A percentile compares a stretch with the other conserved stretches of the same genome.
Evolutionary conservation across 2,113 vertebrate genomes (phyloP).

Genomic region (Xyliphius kryptos): DNA sequence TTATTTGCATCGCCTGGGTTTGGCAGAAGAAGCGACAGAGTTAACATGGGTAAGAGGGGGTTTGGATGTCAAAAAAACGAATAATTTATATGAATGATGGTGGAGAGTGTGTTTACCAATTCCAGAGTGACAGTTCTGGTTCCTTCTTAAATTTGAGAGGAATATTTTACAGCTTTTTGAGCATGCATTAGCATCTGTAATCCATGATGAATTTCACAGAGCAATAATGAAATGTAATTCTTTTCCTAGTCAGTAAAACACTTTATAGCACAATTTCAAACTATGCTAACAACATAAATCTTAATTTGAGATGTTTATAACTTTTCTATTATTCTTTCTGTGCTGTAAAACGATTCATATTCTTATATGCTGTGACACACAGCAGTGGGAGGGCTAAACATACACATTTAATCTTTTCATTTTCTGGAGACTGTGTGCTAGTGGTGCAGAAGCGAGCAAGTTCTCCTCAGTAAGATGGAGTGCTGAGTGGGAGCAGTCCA

Average conservation of each 20-base stretch:
- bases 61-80: conserved; percentile 37
- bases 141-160: conserved; percentile 18
- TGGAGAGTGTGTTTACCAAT: conserved; percentile 28
- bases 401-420: conserved; percentile 31
- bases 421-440: conserved; percentile 19
- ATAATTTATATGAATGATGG: conserved; percentile 41
- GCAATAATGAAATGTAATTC: conserved; percentile 6
- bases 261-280: conserved; percentile 4
- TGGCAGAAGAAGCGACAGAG: conserved; percentile 29
- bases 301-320: not conserved
- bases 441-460: conserved; percentile 12
- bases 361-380: conserved; percentile 29
- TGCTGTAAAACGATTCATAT: conserved; percentile 11
- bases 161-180: conserved; percentile 5
- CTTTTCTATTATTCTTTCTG: conserved; percentile 18
- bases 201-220: too few relatives aligned
- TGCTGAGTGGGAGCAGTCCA: conserved; percentile 32
- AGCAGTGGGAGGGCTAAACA: conserved; percentile 29
- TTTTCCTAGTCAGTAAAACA: conserved; percentile 4
- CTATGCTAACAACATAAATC: conserved; percentile 8
- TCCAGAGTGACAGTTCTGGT: conserved; percentile 27
- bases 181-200: conserved; percentile 14
- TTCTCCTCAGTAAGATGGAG: conserved; percentile 28
- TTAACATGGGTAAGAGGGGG: conserved; percentile 31
- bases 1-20: conserved; percentile 31